Base-by-base conservation (phyloP, 2,113 vertebrate species). In the human (Homo sapiens) region DNA sequence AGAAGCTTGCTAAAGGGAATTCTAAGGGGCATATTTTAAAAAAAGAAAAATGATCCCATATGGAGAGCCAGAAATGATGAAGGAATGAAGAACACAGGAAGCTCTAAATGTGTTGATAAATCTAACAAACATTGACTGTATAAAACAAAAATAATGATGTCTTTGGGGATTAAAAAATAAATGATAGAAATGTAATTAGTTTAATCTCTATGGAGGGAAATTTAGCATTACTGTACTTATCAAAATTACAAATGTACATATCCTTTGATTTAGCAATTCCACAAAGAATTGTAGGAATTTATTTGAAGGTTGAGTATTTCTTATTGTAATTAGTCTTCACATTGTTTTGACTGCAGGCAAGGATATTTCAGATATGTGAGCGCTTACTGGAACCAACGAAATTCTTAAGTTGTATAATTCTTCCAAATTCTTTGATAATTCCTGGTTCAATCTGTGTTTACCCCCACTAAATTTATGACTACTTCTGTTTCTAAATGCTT, bases 401-500 rank as follows among this genome's bases (percentile, higher is more conserved):
- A 82, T 81, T 55, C 81, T 79, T 30, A 89, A 86, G 57, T 23
- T 7, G 45, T 73, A 70, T 11, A 66, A 81, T 64, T 61, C 38
- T 89, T 86, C 16, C 16, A 64, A 89, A 85, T 81, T 80, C 81
- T 91, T 93, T 84, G 45, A 52, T n/a, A 61, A 35, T 83, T 59
- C 48, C 40, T 55, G 7, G 16, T 30, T 87, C 35, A 75, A 32
- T 57, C 79, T 95, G 17, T 48, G 18, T 90, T 78, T 25, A 97
- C 30, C n/a, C 45, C 40, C 76, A 40, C 35, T 78, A 16, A 48
- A 79, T 93, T 96, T 96, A 92, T 75, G 84, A 93, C 48, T 72
- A 79, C 55, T 78, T 76, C 45, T 86, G 38, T 32, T 94, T 83
- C 68, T 75, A 96, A 93, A 61, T 93, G 40, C 43, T 90, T 72